A percentile compares a stretch with the other conserved stretches of the same genome.
Conservation (phyloP, 2,888 invertebrate species). For the Diploptera punctata region DNA sequence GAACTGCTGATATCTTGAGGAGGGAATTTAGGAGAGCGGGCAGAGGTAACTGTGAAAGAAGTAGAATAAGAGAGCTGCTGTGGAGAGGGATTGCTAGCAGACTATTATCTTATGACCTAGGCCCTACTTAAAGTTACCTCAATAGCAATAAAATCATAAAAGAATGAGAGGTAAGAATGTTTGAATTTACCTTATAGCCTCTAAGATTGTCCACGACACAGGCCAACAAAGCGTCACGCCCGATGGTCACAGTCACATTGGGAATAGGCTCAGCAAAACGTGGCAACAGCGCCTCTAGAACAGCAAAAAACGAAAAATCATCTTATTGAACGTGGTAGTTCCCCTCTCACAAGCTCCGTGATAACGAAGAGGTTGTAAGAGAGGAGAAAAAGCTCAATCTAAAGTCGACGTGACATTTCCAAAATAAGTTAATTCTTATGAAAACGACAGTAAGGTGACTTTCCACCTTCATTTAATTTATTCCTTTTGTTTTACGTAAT, state of each 20-base stretch:
- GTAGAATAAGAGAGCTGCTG: too few relatives aligned
- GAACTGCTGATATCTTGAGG: too few relatives aligned
- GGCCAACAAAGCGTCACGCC: conserved; percentile 53
- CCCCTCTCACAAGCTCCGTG: not conserved
- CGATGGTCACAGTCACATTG: conserved; percentile 54
- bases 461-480: not conserved
- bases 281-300: conserved; percentile 51
- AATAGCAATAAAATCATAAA: too few relatives aligned
- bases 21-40: too few relatives aligned
- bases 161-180: too few relatives aligned
- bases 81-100: too few relatives aligned
- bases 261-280: conserved; percentile 53
- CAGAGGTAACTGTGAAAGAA: too few relatives aligned
- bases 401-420: not conserved
- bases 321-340: not conserved
- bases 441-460: not conserved
- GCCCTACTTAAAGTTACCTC: too few relatives aligned
- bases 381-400: not conserved
- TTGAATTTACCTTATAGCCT: conserved; percentile 53
- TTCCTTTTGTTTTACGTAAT: too few relatives aligned
- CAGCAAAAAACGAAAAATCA: conserved; percentile 35
- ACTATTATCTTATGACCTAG: too few relatives aligned
- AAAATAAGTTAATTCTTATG: conserved; percentile 4
- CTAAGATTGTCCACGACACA: conserved; percentile 55
- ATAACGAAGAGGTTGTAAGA: not conserved